A percentile compares a stretch with the other conserved stretches of the same genome.
Conservation (phyloP, 53 echinoderm and acorn worm species). For the Stichopus horrens region DNA sequence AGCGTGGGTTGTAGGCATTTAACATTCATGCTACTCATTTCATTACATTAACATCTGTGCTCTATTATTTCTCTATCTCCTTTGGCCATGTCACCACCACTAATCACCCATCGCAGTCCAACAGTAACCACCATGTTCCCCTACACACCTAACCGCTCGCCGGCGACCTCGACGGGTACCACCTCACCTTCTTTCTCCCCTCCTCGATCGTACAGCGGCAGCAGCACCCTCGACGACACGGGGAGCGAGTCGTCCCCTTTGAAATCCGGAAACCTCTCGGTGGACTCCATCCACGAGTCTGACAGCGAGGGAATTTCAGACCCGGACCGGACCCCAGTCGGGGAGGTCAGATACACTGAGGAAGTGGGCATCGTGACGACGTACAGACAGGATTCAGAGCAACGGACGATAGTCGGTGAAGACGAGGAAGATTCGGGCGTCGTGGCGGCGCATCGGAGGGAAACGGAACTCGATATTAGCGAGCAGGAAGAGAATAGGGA, state of each 20-base stretch:
- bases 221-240: constrained; percentile 91
- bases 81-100: not conserved
- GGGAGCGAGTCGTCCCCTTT: constrained; percentile 81
- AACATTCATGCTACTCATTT: not conserved
- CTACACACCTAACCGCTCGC: constrained; percentile 84
- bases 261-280: constrained; percentile 55
- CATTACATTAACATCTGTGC: not conserved
- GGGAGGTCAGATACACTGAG: not conserved
- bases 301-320: constrained; percentile 5
- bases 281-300: constrained; percentile 59
- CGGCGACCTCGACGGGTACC: constrained; percentile 83
- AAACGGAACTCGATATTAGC: constrained; percentile 12
- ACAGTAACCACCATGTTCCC: constrained; percentile 84
- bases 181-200: constrained; percentile 93
- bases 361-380: not conserved
- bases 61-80: constrained; percentile 36
- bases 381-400: constrained; percentile 13
- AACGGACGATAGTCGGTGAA: constrained; percentile 3
- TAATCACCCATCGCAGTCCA: constrained; percentile 58
- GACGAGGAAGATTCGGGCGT: constrained; percentile 21
- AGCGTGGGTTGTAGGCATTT: too few relatives aligned
- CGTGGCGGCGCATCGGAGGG: not conserved
- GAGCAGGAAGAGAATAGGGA: not conserved
- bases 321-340: constrained; percentile 32
- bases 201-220: constrained; percentile 92